Evolutionary conservation across 1,140 invertebrate genomes (phyloP).

Genomic region (Drosophila melanica): DNA sequence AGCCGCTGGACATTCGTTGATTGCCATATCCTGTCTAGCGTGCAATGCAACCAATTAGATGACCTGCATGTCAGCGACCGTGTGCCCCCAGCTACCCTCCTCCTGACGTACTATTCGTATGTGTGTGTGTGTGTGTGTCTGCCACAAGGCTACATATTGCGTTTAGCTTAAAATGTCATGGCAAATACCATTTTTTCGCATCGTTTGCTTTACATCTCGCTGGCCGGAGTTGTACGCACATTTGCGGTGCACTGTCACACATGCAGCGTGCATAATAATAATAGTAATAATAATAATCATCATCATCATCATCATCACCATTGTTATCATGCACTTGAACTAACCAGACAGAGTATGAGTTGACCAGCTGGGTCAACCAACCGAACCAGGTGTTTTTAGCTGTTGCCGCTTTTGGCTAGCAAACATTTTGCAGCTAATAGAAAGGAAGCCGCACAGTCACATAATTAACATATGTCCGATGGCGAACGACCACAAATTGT

Average conservation of each 20-base stretch:
- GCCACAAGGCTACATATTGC: conserved; percentile 35
- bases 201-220: conserved; percentile 53
- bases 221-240: conserved; percentile 55
- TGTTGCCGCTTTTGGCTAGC: conserved; percentile 53
- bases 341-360: conserved; percentile 17
- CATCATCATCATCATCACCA: conserved; percentile 9
- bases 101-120: no score
- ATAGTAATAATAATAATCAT: conserved; percentile 3
- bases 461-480: conserved; percentile 66
- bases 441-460: conserved; percentile 48
- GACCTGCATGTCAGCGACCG: conserved; percentile 54
- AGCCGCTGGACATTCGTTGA: conserved; percentile 77
- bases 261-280: conserved; percentile 28
- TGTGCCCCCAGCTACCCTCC: no score
- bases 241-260: conserved; percentile 46
- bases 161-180: conserved; percentile 62
- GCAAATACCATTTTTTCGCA: conserved; percentile 62
- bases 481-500: conserved; percentile 34
- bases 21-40: conserved; percentile 62
- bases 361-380: conserved; percentile 15
- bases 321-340: conserved; percentile 44
- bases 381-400: conserved; percentile 35
- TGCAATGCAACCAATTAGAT: conserved; percentile 74
- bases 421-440: conserved; percentile 64
- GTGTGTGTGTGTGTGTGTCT: background rate